Evolutionary conservation across 2,888 invertebrate genomes (phyloP).

Genomic region (Marasmarcha lunaedactyla): DNA sequence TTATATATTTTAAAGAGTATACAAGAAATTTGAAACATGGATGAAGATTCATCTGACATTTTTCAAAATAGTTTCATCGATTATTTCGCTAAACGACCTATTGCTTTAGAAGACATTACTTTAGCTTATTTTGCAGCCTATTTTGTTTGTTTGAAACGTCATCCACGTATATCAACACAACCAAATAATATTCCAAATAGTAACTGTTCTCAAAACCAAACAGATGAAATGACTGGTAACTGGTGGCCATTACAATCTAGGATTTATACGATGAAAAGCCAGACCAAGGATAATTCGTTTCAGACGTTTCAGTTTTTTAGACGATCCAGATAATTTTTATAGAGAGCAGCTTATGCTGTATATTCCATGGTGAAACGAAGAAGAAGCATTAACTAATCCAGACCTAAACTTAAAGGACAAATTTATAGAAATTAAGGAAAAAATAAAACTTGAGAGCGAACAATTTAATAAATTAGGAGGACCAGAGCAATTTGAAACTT

Average conservation of each 20-base stretch:
- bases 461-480: constrained; percentile 20
- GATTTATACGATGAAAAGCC: constrained; percentile 5
- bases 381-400: constrained; percentile 8
- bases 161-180: too few relatives aligned
- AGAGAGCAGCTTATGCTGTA: constrained; percentile 8
- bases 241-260: too few relatives aligned
- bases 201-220: too few relatives aligned
- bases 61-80: constrained; percentile 7
- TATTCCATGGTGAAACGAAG: constrained; percentile 11
- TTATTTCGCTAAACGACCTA: constrained; percentile 8
- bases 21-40: neutral
- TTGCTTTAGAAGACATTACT: constrained; percentile 3
- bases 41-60: constrained; percentile 3
- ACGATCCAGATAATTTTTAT: constrained; percentile 10
- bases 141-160: constrained; percentile 11
- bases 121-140: constrained; percentile 14
- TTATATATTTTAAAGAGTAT: constrained; percentile 1
- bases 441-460: constrained; percentile 12
- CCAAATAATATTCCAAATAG: too few relatives aligned
- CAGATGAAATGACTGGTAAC: too few relatives aligned
- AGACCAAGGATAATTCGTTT: constrained; percentile 9
- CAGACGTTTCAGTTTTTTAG: constrained; percentile 9
- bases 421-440: constrained; percentile 11
- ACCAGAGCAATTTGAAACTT: constrained; percentile 20
- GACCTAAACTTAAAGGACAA: constrained; percentile 9